Conservation (phyloP, 2,113 vertebrate genomes). For the Callionymus lyra region DNA sequence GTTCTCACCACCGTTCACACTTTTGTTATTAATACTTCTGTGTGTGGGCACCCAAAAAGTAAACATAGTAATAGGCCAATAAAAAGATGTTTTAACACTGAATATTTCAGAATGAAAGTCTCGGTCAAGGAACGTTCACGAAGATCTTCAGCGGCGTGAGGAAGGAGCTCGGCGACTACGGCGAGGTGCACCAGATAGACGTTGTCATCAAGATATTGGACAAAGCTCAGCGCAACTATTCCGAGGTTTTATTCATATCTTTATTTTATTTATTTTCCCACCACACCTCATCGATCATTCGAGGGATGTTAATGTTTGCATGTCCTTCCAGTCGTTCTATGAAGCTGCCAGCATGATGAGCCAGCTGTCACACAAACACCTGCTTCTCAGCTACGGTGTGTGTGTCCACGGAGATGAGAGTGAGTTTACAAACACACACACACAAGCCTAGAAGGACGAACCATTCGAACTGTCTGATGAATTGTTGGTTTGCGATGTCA, state of each 20-base stretch:
- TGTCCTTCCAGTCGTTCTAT: constrained; percentile 84
- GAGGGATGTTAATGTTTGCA: background rate
- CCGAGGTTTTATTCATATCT: constrained; percentile 82
- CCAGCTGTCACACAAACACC: constrained; percentile 91
- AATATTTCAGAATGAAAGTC: constrained; percentile 74
- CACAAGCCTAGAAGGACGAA: background rate
- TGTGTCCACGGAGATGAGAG: constrained; percentile 93
- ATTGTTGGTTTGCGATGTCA: too few species aligned
- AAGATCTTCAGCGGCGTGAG: constrained; percentile 89
- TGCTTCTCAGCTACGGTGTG: constrained; percentile 91
- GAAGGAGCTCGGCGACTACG: constrained; percentile 86
- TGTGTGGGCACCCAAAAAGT: too few species aligned
- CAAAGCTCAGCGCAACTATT: constrained; percentile 87
- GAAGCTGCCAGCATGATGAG: constrained; percentile 99
- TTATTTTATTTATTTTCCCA: background rate
- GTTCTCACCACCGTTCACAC: too few species aligned
- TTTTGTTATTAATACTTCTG: too few species aligned
- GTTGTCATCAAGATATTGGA: constrained; percentile 91
- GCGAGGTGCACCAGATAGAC: constrained; percentile 83
- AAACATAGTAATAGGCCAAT: too few species aligned
- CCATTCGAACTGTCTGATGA: background rate
- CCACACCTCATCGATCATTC: background rate
- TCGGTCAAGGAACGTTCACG: constrained; percentile 93
- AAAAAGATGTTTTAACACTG: background rate
- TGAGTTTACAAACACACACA: constrained; percentile 65